Base-by-base conservation (phyloP, 2,888 invertebrate genomes). In the Salticus scenicus region DNA sequence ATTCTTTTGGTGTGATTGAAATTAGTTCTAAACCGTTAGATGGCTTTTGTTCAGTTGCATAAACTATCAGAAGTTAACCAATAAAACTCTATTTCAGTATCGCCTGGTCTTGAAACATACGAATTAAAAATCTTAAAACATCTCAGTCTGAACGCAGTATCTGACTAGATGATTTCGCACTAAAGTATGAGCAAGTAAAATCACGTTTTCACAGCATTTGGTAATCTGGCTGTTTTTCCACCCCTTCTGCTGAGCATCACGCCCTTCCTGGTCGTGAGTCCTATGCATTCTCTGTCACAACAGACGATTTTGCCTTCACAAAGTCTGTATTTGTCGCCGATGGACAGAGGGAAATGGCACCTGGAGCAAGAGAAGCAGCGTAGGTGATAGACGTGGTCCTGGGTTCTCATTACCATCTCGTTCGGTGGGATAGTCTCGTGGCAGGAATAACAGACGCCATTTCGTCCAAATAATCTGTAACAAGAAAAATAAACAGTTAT, bases 341-440 rank as follows among this genome's bases (percentile, higher is more conserved):
- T 95, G 92, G 95, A 94, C 90, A 98, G 94, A 92, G 95, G 95
- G 90, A 94, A 94, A 90, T 96, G 95, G 92, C 98, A 98, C 92
- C 97, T 97, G 92, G 96, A 96, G 94, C 98, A 98, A 90, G 95
- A 94, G 93, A 98, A 98, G 93, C 97, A 98, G 93, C 97, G 97
- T 92, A 97, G 94, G 93, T 98, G 98, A 94, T 96, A 97, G 90
- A 96, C 96, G 92, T 89, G 90, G 51, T 90, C 90, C 89, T 94
- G 94, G 90, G 95, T 94, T 92, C 96, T 94, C 96, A 97, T 97
- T 90, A 98, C 97, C 92, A 97, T 94, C 92, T 98, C 98, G 92
- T 94, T 95, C 90, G 97, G 95, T 78, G 97, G 97, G 92, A 98
- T 98, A 91, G 94, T 94, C 92, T 96, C 96, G 89, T 96, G 95